phyloP scores from a whole-genome alignment of 1,140 invertebrate species.

The Drosophila parvula region DNA sequence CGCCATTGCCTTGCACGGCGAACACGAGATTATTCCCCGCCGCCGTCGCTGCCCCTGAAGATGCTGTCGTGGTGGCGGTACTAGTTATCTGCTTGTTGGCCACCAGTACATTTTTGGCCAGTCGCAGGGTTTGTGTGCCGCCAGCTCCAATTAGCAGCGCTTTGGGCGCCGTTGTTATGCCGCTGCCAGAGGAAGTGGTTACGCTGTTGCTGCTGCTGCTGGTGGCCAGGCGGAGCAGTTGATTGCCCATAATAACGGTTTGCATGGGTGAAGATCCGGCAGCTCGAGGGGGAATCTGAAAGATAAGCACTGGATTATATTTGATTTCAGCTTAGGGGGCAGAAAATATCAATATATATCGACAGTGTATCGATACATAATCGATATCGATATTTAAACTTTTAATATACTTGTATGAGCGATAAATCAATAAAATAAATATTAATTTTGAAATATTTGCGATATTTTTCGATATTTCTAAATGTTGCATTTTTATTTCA shows the following conservation, averaged over 20 bases:
- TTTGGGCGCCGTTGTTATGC: slow-evolving; percentile 58
- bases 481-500: too few relatives aligned
- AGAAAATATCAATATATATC: too few relatives aligned
- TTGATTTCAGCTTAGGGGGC: too few relatives aligned
- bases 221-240: slow-evolving; percentile 68
- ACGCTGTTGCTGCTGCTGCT: slow-evolving; percentile 46
- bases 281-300: slow-evolving; percentile 47
- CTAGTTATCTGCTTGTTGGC: slow-evolving; percentile 40
- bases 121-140: slow-evolving; percentile 64
- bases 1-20: slow-evolving; percentile 86
- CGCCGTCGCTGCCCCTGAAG: slow-evolving; percentile 19
- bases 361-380: too few relatives aligned
- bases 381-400: too few relatives aligned
- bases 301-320: neutral
- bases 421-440: too few relatives aligned
- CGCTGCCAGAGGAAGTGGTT: slow-evolving; percentile 33
- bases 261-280: slow-evolving; percentile 50
- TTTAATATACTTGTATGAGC: too few relatives aligned
- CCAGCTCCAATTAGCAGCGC: slow-evolving; percentile 69
- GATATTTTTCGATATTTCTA: too few relatives aligned
- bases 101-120: slow-evolving; percentile 71
- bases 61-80: slow-evolving; percentile 16
- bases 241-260: slow-evolving; percentile 84
- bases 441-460: too few relatives aligned
- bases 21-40: slow-evolving; percentile 86